These are phyloP conservation scores for Syngnathus scovelli DNA, from an alignment of 2,113 vertebrate genomes.

Conservation along the genomic window DNA sequence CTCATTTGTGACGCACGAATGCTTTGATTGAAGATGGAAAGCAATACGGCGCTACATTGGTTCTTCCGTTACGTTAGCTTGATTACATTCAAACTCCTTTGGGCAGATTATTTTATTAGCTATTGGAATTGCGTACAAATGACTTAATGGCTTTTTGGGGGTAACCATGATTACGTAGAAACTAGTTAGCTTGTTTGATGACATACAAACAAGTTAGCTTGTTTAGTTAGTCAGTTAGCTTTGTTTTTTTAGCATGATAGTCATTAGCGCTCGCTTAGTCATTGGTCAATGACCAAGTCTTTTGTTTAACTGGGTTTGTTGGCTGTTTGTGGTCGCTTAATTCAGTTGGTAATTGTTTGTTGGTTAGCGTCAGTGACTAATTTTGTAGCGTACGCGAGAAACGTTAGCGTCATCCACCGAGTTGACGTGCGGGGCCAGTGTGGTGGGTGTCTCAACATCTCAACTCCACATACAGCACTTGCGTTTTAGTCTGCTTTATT, in stretches of 20 bases:
- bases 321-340: too few relatives aligned
- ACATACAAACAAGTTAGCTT: neutral
- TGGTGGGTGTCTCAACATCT: neutral
- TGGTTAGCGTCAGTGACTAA: neutral
- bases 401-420: neutral
- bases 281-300: too few relatives aligned
- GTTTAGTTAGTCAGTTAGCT: neutral
- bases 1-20: neutral
- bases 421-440: neutral
- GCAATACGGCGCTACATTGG: too few relatives aligned
- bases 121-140: too few relatives aligned
- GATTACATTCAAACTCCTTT: too few relatives aligned
- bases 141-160: too few relatives aligned
- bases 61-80: too few relatives aligned
- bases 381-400: neutral
- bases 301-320: too few relatives aligned
- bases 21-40: neutral
- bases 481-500: neutral
- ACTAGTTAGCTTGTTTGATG: too few relatives aligned
- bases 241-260: neutral
- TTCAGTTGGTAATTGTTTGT: neutral
- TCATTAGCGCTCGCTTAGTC: too few relatives aligned
- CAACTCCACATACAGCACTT: slow-evolving; percentile 2
- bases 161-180: too few relatives aligned
- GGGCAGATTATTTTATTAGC: too few relatives aligned